Base-by-base conservation (phyloP, 2,797 vertebrate species). In the Hippoglossus hippoglossus region DNA sequence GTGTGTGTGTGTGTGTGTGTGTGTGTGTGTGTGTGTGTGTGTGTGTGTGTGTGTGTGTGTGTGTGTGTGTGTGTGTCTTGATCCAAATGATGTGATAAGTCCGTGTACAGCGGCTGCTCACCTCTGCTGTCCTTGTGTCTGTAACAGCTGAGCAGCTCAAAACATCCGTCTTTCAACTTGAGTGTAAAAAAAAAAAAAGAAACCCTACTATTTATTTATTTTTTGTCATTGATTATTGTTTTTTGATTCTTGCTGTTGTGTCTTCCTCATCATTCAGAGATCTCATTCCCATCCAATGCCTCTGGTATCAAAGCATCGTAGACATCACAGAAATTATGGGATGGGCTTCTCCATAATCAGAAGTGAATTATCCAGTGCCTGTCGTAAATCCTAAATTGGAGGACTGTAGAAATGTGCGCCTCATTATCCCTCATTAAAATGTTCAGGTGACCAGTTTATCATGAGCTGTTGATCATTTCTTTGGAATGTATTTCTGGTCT, bases 351-450 rank as follows among this genome's bases (percentile, higher is more conserved):
- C 49, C 46, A 31, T 63, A 91, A 87, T 92, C 83, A 90, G 65
- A 93, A 89, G 90, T 85, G 87, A 80, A 67, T 92, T 92, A 84
- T 80, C 89, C 89, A 92, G 91, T 95, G 93, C 91, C 94, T 95
- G 93, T 90, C 89, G 90, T 73, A 12, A 76, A 93, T 90, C 68
- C 58, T 68, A 16, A 67, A 71, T 88, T 93, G 84, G 91, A 90
- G 86, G 31, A 75, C 63, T 83, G 81, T 90, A 72, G 91, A 55
- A 72, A 67, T 74, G 75, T 26, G 26, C 52, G 18, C 15, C 15
- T 16, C 12, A 51, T 16, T 51, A 3, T 58, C 53, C 60, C 54
- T 55, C 6, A 41, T 75, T 74, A 39, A 74, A 76, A 71, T 65
- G n/a, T 13, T 68, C 34, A 60, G 0, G 52, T 60, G n/a, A 22